A percentile compares a stretch with the other conserved stretches of the same genome.
These are phyloP conservation scores for Callorhinus ursinus DNA, from an alignment of 2,113 vertebrate genomes.

Conservation along the genomic window DNA sequence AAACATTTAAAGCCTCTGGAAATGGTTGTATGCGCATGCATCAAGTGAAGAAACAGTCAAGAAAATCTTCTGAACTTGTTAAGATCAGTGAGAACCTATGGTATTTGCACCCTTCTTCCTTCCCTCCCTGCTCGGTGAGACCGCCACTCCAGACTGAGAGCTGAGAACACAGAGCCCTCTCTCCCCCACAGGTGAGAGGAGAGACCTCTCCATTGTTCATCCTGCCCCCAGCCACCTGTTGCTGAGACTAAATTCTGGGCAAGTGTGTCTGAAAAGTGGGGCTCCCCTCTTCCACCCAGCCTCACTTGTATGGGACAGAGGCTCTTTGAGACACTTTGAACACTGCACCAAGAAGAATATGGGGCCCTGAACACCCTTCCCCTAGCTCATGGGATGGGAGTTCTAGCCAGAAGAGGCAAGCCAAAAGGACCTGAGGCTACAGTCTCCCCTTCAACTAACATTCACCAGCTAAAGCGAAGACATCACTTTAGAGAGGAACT, in stretches of 20 bases:
- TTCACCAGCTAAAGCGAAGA: background rate
- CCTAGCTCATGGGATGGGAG: background rate
- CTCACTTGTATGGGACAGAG: background rate
- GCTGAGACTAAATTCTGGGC: background rate
- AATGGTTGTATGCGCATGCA: background rate
- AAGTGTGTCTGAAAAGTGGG: background rate
- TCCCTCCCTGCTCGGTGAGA: background rate
- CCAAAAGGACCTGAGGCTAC: background rate
- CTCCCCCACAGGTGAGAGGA: background rate
- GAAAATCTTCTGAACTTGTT: background rate
- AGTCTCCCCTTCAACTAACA: background rate
- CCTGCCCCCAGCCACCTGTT: background rate
- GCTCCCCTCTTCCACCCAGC: background rate
- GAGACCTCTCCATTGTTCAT: background rate
- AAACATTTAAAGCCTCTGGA: background rate
- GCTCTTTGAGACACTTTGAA: background rate
- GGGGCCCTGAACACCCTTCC: background rate
- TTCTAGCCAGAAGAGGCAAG: background rate
- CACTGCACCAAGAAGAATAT: background rate
- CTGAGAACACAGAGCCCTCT: background rate
- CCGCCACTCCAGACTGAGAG: background rate
- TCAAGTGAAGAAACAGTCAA: constrained; percentile 1
- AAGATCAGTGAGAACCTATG: background rate
- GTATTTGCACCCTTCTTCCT: background rate
- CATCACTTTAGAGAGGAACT: background rate